Percentiles rank a stretch among this genome's conserved stretches.
Evolutionary conservation across 2,888 invertebrate genomes (phyloP).

Genomic region (Scaptomyza flava): DNA sequence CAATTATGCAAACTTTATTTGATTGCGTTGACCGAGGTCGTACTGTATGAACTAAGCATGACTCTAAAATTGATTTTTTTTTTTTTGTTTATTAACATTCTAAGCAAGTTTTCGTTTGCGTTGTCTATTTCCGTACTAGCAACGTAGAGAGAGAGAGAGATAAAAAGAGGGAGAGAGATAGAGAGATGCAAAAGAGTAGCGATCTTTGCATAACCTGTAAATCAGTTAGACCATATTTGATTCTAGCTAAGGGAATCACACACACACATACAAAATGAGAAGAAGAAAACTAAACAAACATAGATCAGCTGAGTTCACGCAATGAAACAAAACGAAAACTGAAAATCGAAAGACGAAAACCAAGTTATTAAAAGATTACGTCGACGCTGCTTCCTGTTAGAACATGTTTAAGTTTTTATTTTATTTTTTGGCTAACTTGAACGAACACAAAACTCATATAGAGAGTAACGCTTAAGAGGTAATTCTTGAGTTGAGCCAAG

Average conservation of each 20-base stretch:
- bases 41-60: background rate
- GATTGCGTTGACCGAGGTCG: no score
- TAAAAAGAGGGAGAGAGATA: background rate
- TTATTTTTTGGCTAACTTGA: background rate
- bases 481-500: constrained; percentile 16
- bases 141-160: background rate
- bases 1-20: no score
- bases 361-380: constrained; percentile 27
- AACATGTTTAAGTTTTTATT: constrained; percentile 47
- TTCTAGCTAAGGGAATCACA: constrained; percentile 5
- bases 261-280: background rate
- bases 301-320: constrained; percentile 20
- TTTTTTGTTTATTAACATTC: background rate
- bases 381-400: constrained; percentile 48
- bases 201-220: constrained; percentile 35
- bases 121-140: constrained; percentile 14
- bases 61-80: constrained; percentile 4
- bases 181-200: background rate
- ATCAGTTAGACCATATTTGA: constrained; percentile 5
- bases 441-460: background rate
- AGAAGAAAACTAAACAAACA: constrained; percentile 8
- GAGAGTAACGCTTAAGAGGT: constrained; percentile 5
- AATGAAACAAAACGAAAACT: background rate
- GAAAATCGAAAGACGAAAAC: constrained; percentile 11
- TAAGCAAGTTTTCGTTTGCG: constrained; percentile 13